Evolutionary conservation across 2,797 vertebrate genomes (phyloP).

Genomic region (Etheostoma perlongum): DNA sequence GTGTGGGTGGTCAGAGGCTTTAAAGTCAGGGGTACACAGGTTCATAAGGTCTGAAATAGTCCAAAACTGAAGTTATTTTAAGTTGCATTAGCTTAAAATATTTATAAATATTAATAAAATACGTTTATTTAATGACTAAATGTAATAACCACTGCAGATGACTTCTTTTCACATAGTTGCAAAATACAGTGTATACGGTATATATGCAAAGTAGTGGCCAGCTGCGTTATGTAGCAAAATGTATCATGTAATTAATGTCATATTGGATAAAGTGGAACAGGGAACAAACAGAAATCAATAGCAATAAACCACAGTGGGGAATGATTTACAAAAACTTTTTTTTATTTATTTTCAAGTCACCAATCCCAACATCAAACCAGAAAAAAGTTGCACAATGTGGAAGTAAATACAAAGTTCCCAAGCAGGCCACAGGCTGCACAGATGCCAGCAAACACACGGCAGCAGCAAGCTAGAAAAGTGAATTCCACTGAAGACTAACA

Average conservation of each 20-base stretch:
- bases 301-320: neutral
- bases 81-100: neutral
- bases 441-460: constrained; percentile 4
- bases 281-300: neutral
- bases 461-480: constrained; percentile 3
- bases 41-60: too few species aligned
- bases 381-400: constrained; percentile 24
- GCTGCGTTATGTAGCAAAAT: neutral
- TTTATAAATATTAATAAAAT: neutral
- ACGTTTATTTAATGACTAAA: neutral
- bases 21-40: too few species aligned
- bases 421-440: constrained; percentile 36
- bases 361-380: constrained; percentile 35
- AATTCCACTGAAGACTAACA: neutral
- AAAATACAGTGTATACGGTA: neutral
- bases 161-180: neutral
- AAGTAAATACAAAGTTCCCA: constrained; percentile 32
- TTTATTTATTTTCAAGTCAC: constrained; percentile 44
- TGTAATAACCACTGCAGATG: neutral
- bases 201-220: neutral
- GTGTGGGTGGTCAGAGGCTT: too few species aligned
- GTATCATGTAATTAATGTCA: too few species aligned
- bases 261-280: neutral
- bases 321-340: constrained; percentile 41
- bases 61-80: neutral